Conservation (phyloP, 2,113 vertebrate species). For the Calidris pygmaea region DNA sequence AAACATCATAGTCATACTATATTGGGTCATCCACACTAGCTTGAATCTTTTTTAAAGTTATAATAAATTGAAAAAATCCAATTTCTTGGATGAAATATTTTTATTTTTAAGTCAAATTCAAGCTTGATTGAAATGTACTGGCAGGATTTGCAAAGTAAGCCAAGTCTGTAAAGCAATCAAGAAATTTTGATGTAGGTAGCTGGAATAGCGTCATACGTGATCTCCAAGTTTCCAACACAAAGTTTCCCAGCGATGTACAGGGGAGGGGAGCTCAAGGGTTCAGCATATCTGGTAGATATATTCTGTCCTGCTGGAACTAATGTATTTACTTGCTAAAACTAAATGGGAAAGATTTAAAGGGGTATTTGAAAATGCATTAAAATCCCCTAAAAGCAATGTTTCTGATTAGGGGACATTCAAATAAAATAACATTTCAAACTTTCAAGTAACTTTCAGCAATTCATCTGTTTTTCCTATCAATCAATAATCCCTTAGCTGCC, state of each 20-base stretch:
- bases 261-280: neutral
- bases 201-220: neutral
- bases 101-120: conserved; percentile 65
- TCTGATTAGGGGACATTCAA: neutral
- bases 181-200: neutral
- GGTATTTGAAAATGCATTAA: neutral
- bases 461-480: neutral
- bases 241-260: neutral
- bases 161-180: conserved; percentile 57
- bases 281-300: neutral
- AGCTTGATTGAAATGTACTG: conserved; percentile 56
- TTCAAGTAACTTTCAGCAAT: neutral
- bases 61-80: conserved; percentile 63
- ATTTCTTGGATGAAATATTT: conserved; percentile 71
- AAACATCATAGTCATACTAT: conserved; percentile 28
- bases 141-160: conserved; percentile 53
- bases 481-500: neutral
- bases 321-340: neutral
- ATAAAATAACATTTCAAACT: neutral
- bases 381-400: neutral
- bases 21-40: conserved; percentile 43
- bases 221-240: neutral
- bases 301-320: neutral
- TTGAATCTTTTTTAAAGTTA: conserved; percentile 44
- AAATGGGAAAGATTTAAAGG: neutral